Evolutionary conservation across 2,113 vertebrate species (phyloP), one percentile per base, ranked within the genome.

Genomic region (Sceloporus tristichus): DNA sequence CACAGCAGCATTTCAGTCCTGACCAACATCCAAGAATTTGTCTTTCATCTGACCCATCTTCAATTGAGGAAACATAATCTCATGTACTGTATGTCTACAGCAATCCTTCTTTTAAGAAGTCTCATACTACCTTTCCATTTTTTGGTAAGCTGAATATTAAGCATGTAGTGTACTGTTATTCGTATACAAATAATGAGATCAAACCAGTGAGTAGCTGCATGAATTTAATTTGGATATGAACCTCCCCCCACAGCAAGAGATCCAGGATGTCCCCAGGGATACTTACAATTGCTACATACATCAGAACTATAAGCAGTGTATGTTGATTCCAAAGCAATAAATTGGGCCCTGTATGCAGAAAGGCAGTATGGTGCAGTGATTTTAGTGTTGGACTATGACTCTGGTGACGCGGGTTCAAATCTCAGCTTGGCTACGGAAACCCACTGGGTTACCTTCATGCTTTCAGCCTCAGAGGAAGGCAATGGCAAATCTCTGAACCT

Each of bases 71-170:
- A 18, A 54, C 1, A 34, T 34, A 62, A 21, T 29, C 13, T 25
- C 54, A 81, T 82, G 56, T 42, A 82, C n/a, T 82, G 56, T 42
- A 82, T n/a, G 27, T 16, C 29, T 38, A 86, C 29, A 86, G 29
- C 48, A 48, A 48, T 6, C 48, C 7, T 48, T 48, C 48, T 48
- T 48, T 48, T 48, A 48, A 5, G 48, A 48, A 70, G 5, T 8
- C 7, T 9, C 21, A 53, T 19, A 59, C 9, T 29, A 84, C 27
- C 11, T 75, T 75, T 59, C 38, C 21, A 85, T 25, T 59, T 59
- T 76, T 81, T 9, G 27, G 29, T 2, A 1, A 59, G 2, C 3
- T 42, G 16, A 54, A 23, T 42, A n/a, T 16, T 29, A 53, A 29
- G 42, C 18, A 65, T 27, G 25, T 2, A 23, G 9, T 13, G 21